phyloP scores from a whole-genome alignment of 2,113 vertebrate species.

The Saccopteryx leptura region DNA sequence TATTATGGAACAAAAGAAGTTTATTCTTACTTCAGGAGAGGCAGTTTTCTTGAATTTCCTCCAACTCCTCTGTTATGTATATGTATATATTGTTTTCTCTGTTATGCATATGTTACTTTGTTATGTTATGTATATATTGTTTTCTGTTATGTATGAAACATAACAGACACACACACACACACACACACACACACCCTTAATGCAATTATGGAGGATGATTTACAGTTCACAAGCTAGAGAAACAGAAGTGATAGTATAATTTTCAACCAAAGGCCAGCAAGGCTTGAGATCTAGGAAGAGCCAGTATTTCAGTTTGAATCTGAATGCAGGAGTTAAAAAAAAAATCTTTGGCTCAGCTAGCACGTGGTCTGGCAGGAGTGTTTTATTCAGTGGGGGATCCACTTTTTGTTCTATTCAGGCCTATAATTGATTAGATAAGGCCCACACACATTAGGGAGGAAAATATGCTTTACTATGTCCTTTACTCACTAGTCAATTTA shows the following conservation, averaged over 20 bases:
- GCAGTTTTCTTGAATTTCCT: neutral
- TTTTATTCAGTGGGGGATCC: neutral
- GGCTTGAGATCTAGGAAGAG: neutral
- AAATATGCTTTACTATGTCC: neutral
- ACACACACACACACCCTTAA: neutral
- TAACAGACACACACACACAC: neutral
- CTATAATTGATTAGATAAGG: neutral
- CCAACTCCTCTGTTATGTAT: neutral
- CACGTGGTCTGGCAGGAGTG: neutral
- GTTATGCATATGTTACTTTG: too few relatives aligned
- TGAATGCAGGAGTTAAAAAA: neutral
- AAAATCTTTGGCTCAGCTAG: neutral
- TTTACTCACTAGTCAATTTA: neutral
- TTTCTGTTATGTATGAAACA: too few relatives aligned
- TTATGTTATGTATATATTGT: too few relatives aligned
- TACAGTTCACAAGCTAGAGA: neutral
- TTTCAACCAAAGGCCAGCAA: neutral
- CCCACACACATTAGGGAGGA: neutral
- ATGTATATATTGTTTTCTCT: too few relatives aligned
- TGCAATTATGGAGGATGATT: neutral
- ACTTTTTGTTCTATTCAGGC: neutral
- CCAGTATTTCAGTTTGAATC: neutral
- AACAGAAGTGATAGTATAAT: neutral
- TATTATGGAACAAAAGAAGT: neutral
- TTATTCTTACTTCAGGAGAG: constrained; percentile 27